Evolutionary conservation across 2,113 vertebrate species (phyloP).

Genomic region (Ageneiosus marmoratus): DNA sequence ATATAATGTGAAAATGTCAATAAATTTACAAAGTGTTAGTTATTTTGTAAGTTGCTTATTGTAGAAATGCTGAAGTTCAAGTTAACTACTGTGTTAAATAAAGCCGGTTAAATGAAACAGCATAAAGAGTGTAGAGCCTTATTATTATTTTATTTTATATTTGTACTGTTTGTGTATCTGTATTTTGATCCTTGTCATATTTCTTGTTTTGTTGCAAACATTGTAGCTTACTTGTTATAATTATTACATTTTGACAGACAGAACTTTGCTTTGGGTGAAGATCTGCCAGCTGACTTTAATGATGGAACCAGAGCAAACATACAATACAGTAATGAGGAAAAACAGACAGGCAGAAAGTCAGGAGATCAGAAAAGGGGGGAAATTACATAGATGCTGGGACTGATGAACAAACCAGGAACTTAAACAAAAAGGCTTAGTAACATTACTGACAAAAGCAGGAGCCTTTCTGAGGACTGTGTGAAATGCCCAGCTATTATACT

Average conservation of each 20-base stretch:
- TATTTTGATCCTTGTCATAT: not conserved
- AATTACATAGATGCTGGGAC: not conserved
- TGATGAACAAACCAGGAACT: not conserved
- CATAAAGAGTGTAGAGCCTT: not conserved
- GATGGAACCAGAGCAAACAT: not conserved
- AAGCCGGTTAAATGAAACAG: too few relatives aligned
- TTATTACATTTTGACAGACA: not conserved
- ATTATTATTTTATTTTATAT: not conserved
- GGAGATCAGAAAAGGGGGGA: not conserved
- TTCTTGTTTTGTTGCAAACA: not conserved
- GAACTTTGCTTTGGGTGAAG: not conserved
- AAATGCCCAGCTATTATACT: not conserved
- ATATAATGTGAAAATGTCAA: not conserved
- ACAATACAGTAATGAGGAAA: not conserved
- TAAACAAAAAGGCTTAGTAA: not conserved
- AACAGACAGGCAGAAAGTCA: not conserved
- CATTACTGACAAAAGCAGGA: not conserved
- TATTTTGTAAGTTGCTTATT: not conserved
- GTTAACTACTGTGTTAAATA: not conserved
- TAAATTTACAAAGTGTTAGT: not conserved
- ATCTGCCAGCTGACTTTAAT: not conserved
- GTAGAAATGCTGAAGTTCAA: too few relatives aligned
- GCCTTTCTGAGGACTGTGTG: not conserved
- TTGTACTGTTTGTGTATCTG: not conserved
- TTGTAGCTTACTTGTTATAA: not conserved